phyloP scores from a whole-genome alignment of 2,888 invertebrate genomes.

The Macrostomum cliftonense region DNA sequence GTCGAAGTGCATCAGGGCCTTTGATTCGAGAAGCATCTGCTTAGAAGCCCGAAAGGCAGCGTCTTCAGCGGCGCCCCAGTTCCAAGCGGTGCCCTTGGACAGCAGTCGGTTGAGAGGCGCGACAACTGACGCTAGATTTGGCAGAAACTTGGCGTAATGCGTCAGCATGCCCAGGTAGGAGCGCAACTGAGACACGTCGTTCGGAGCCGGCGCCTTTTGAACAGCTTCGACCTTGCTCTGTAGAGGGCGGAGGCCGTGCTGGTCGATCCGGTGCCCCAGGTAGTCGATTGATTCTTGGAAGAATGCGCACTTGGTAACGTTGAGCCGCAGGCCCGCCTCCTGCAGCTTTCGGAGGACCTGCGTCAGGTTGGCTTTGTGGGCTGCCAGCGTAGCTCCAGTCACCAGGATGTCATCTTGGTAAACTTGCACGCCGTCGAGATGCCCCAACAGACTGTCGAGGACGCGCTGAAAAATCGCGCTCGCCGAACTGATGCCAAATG shows the following conservation, averaged over 20 bases:
- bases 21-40: too few species aligned
- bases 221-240: too few species aligned
- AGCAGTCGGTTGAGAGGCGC: too few species aligned
- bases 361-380: conserved; percentile 4
- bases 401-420: conserved; percentile 7
- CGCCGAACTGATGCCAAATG: too few species aligned
- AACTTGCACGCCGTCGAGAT: background rate
- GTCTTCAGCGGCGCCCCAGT: too few species aligned
- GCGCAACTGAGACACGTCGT: too few species aligned
- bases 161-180: too few species aligned
- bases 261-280: conserved; percentile 5
- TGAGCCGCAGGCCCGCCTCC: conserved; percentile 8
- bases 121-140: conserved; percentile 15
- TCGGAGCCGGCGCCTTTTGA: too few species aligned
- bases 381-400: background rate
- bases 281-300: conserved; percentile 1
- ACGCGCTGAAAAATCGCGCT: background rate
- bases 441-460: background rate
- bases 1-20: too few species aligned
- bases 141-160: conserved; percentile 15
- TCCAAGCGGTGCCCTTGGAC: too few species aligned
- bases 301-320: conserved; percentile 8
- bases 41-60: too few species aligned
- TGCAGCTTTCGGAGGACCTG: conserved; percentile 3
- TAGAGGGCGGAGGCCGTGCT: too few species aligned